These are phyloP conservation scores for Austrofundulus limnaeus DNA, from an alignment of 2,113 vertebrate species.

Conservation along the genomic window DNA sequence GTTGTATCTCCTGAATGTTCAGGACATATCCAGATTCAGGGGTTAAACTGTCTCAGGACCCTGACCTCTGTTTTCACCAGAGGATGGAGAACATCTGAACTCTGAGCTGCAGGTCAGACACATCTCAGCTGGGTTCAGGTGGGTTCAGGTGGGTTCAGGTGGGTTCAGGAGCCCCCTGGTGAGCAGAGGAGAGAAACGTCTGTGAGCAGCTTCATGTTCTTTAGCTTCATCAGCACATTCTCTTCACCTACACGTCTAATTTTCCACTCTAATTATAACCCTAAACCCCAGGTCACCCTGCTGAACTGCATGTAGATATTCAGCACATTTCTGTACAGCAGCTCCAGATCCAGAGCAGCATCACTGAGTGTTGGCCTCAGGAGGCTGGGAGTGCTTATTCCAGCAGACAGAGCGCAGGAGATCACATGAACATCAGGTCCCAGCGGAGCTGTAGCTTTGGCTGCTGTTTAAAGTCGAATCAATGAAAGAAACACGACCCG, in stretches of 20 bases:
- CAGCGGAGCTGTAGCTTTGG: conserved; percentile 67
- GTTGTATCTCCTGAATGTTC: conserved; percentile 60
- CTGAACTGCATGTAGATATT: conserved; percentile 46
- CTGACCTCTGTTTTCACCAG: conserved; percentile 40
- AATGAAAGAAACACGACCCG: conserved; percentile 73
- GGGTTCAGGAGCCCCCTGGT: conserved; percentile 59
- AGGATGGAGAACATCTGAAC: conserved; percentile 2
- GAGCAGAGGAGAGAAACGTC: conserved; percentile 40
- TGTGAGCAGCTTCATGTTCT: neutral
- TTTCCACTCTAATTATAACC: conserved; percentile 35
- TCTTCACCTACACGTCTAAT: conserved; percentile 16
- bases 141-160: conserved; percentile 27
- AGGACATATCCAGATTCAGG: conserved; percentile 43
- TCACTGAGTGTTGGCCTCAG: conserved; percentile 53
- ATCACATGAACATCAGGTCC: conserved; percentile 69
- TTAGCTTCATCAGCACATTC: conserved; percentile 28
- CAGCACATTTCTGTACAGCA: conserved; percentile 26
- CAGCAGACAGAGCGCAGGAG: conserved; percentile 57
- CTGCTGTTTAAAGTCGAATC: conserved; percentile 71
- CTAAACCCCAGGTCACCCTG: conserved; percentile 27
- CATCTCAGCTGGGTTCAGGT: conserved; percentile 18
- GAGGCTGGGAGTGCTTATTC: conserved; percentile 63
- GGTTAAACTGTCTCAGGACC: conserved; percentile 27
- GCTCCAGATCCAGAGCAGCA: conserved; percentile 48
- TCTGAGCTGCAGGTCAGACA: conserved; percentile 14